A percentile compares a stretch with the other conserved stretches of the same genome.
phyloP scores from a whole-genome alignment of 2,797 vertebrate genomes.

The Sebastes cheni region DNA sequence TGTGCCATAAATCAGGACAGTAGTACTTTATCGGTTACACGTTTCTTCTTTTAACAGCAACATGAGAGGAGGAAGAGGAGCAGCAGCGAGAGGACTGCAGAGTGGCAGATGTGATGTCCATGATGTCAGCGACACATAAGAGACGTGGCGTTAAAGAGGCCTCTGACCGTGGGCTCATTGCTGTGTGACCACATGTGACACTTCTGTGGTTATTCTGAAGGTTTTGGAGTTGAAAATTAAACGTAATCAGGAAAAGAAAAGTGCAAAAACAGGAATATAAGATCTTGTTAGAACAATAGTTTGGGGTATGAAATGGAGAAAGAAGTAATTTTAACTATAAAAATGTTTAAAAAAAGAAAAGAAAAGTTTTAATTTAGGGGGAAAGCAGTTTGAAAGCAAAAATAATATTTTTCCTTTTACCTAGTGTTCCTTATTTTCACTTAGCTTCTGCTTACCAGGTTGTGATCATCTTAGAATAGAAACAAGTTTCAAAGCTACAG shows the following conservation, averaged over 20 bases:
- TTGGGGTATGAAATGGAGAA: not conserved
- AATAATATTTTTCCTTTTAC: not conserved
- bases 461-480: accelerated
- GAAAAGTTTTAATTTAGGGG: not conserved
- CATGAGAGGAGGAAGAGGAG: conserved; percentile 76
- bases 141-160: not conserved
- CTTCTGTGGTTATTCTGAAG: not conserved
- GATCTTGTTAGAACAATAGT: not conserved
- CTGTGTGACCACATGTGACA: not conserved
- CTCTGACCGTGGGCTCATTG: not conserved
- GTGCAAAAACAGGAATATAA: not conserved
- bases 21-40: conserved; percentile 65
- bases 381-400: not conserved
- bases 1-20: conserved; percentile 81
- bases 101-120: conserved; percentile 30
- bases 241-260: not conserved
- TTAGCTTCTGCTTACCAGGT: not conserved
- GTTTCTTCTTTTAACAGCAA: conserved; percentile 78
- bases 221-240: not conserved
- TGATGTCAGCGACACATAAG: not conserved
- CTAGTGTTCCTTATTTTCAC: not conserved
- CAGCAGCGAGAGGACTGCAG: conserved; percentile 27
- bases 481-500: not conserved
- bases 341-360: not conserved
- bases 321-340: not conserved